Evolutionary conservation across 1,140 invertebrate species (phyloP).

Genomic region (Cotesia chilonis): DNA sequence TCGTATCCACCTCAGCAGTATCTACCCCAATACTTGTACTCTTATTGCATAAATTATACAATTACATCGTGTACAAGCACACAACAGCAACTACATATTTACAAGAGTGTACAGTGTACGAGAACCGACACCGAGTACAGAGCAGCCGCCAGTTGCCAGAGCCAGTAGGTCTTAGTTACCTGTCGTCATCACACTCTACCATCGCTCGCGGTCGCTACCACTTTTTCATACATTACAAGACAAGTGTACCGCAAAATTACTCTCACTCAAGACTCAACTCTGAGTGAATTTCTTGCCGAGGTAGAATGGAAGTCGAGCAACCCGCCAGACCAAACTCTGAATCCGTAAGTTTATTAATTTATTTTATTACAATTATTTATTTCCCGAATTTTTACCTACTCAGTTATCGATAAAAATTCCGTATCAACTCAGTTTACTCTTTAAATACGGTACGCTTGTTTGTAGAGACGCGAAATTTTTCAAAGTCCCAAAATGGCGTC

Average conservation of each 20-base stretch:
- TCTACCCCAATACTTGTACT: too few relatives aligned
- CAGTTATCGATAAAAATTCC: conserved; percentile 39
- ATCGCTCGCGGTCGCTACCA: conserved; percentile 15
- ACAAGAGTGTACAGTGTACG: conserved; percentile 15
- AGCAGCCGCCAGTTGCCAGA: conserved; percentile 10
- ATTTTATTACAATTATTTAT: background rate
- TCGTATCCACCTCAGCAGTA: too few relatives aligned
- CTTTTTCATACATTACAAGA: conserved; percentile 30
- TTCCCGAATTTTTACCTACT: conserved; percentile 32
- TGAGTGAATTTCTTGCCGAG: conserved; percentile 24
- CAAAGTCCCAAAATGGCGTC: conserved; percentile 88
- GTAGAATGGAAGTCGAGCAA: conserved; percentile 57
- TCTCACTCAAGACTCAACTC: conserved; percentile 1
- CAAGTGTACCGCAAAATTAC: background rate
- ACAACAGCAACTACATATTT: too few relatives aligned
- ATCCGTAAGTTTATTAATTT: conserved; percentile 49
- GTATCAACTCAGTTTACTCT: conserved; percentile 51
- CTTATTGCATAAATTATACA: too few relatives aligned
- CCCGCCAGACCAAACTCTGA: conserved; percentile 47
- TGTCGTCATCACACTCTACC: conserved; percentile 22
- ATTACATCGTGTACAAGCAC: too few relatives aligned
- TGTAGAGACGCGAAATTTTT: conserved; percentile 72
- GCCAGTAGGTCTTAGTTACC: conserved; percentile 4
- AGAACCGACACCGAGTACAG: conserved; percentile 21
- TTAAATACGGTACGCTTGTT: conserved; percentile 44